Evolutionary conservation across 2,113 vertebrate genomes (phyloP), one percentile per base, ranked within the genome.

Genomic region (Syrrhaptes paradoxus): DNA sequence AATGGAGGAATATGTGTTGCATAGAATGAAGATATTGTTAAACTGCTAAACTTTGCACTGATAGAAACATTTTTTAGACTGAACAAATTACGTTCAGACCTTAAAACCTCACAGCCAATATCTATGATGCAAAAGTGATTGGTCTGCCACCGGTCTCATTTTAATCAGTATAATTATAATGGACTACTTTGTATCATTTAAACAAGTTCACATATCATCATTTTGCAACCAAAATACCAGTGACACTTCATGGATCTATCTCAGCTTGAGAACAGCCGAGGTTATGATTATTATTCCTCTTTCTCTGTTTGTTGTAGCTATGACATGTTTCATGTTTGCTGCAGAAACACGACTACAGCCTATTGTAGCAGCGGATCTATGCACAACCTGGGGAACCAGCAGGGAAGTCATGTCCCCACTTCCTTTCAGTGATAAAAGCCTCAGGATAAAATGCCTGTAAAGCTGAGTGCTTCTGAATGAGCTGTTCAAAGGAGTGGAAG

Each of bases 351-450:
- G 1, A 48, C 86, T 43, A 36, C 32, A 91, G 43, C 51, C 74
- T 43, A 28, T 32, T 58, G 71, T 24, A 66, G 67, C 54, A 77
- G 82, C 3, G 4, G 71, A 73, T 78, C 63, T 43, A 9, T 8
- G 22, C 2, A 11, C 81, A 83, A 20, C 74, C 22, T 76, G 2
- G 77, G 62, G 66, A 89, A 49, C 36, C 1, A 1, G 73, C 58
- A 49, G 71, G 36, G 67, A 93, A 94, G 74, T 80, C 48, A 18
- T 21, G 55, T 90, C 75, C 59, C 36, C 36, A 21, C 55, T 83
- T 96, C 71, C 89, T 87, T 83, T 79, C 78, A 66, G 55, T 1
- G 18, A 95, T 67, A 83, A 85, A 92, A 96, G 71, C 89, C 82
- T 83, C 71, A 16, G 94, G 75, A 95, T 90, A 93, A 91, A 89